Percentiles rank a stretch among this genome's conserved stretches.
Evolutionary conservation across 2,888 invertebrate species (phyloP).

Genomic region (Cerastis rubricosa): DNA sequence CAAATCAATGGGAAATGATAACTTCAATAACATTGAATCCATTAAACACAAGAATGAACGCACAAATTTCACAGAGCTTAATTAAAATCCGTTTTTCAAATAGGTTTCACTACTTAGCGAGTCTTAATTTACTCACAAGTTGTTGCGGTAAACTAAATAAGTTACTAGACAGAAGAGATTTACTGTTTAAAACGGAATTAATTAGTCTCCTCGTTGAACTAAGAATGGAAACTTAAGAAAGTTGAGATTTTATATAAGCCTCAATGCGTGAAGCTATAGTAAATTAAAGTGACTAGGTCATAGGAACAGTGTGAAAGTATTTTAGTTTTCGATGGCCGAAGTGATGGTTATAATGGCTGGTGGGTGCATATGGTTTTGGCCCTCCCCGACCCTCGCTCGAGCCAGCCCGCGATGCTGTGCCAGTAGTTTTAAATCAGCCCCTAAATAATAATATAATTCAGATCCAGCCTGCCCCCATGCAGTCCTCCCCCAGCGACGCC

Average conservation of each 20-base stretch:
- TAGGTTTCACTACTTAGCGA: constrained; percentile 16
- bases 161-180: constrained; percentile 45
- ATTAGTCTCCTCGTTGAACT: constrained; percentile 31
- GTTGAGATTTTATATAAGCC: constrained; percentile 15
- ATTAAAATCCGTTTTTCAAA: constrained; percentile 32
- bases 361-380: neutral
- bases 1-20: neutral
- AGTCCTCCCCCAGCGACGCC: no score
- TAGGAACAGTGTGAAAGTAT: neutral
- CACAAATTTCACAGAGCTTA: constrained; percentile 20
- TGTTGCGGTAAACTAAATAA: constrained; percentile 51
- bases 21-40: neutral
- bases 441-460: no score
- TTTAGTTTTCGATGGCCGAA: neutral
- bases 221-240: constrained; percentile 6
- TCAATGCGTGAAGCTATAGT: constrained; percentile 19
- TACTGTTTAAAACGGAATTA: constrained; percentile 33
- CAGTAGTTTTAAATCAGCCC: no score
- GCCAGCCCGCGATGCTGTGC: no score
- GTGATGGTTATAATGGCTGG: neutral
- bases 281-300: neutral
- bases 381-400: no score
- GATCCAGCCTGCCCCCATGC: no score
- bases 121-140: constrained; percentile 52
- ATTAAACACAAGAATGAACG: constrained; percentile 8